These are phyloP conservation scores for Aphidius gifuensis DNA, from an alignment of 1,140 invertebrate genomes.

Conservation along the genomic window DNA sequence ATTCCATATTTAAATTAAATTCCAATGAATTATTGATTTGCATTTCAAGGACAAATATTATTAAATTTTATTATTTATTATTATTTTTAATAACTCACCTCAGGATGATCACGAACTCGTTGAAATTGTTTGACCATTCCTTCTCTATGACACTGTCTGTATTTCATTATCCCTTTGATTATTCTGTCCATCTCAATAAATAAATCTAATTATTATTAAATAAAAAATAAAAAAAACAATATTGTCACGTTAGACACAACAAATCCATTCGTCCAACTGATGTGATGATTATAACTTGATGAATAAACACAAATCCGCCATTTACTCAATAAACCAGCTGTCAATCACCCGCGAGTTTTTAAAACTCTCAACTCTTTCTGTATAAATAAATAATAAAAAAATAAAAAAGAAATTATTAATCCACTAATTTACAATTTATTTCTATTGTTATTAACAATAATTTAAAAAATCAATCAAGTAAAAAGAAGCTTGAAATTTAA, in stretches of 20 bases:
- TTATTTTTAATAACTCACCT: slow-evolving; percentile 60
- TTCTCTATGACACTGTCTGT: slow-evolving; percentile 73
- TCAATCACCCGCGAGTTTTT: too few species aligned
- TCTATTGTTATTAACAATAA: too few species aligned
- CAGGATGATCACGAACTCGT: slow-evolving; percentile 80
- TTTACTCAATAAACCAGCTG: slow-evolving; percentile 5
- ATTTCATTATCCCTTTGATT: slow-evolving; percentile 83
- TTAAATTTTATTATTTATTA: slow-evolving; percentile 3
- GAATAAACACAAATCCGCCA: slow-evolving; percentile 34
- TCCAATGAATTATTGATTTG: too few species aligned
- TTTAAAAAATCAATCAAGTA: too few species aligned
- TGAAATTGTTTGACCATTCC: slow-evolving; percentile 89
- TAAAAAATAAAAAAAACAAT: slow-evolving; percentile 6
- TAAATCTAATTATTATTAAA: background rate
- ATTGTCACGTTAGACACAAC: background rate
- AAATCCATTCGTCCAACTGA: too few species aligned
- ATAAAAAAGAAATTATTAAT: too few species aligned
- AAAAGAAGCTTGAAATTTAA: too few species aligned
- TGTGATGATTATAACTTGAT: slow-evolving; percentile 11
- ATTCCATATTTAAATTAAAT: too few species aligned
- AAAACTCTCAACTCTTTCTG: too few species aligned
- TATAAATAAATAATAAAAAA: too few species aligned
- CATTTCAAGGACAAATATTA: slow-evolving; percentile 3
- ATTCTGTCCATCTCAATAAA: slow-evolving; percentile 68
- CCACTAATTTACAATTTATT: too few species aligned